Base-by-base conservation (phyloP, 2,113 vertebrate species). In the Eretmochelys imbricata region DNA sequence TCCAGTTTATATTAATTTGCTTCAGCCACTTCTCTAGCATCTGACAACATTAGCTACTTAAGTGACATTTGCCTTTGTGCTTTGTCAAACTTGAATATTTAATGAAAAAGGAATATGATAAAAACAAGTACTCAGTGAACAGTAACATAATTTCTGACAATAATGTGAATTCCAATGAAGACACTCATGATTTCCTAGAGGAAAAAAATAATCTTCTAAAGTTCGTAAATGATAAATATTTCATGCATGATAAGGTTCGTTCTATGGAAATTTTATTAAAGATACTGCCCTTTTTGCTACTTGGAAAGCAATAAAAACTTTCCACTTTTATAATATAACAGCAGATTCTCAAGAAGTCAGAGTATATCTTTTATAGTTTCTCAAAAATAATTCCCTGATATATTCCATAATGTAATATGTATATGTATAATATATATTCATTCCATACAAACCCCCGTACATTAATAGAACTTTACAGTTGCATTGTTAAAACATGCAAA, bases 211-310 rank as follows among this genome's bases (percentile, higher is more conserved):
- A 20, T 48, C 24, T 84, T 72, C 84, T 80, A 82, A 94, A 69
- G 82, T 76, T 96, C 76, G 78, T 86, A 97, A 98, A 96, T 88
- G 76, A 97, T 91, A 94, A 94, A 57, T 86, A 87, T 90, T 96
- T 96, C 94, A 92, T 93, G 93, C 96, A 95, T 27, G 38, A 29
- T 75, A 95, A 94, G 31, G 96, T 93, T 89, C 88, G 84, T 95
- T 95, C 88, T 82, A n/a, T 86, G 69, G 51, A 88, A 80, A 92
- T 91, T 95, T 85, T 95, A 95, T 95, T 95, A 92, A 96, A 65
- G 97, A 89, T 87, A 89, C 13, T 85, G 35, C 31, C 78, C 38
- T 96, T 90, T 96, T 91, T 78, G 65, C 92, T 81, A 92, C 87
- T 96, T 91, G 93, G 89, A 91, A 94, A 93, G 46, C 14, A 89